These are phyloP conservation scores for Drosophila subobscura DNA, from an alignment of 1,140 invertebrate genomes.

Conservation along the genomic window DNA sequence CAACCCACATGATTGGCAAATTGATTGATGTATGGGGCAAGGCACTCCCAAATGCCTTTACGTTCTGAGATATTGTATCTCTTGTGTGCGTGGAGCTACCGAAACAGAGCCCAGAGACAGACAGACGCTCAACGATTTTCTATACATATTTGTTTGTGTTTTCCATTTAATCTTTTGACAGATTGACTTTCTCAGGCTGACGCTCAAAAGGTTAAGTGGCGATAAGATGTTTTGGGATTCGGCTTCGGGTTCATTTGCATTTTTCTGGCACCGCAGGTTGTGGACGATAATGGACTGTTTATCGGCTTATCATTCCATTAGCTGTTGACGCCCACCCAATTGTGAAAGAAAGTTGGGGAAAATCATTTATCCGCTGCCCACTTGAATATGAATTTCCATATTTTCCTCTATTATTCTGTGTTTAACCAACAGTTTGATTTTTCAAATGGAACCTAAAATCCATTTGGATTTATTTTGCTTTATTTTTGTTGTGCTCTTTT, in stretches of 20 bases:
- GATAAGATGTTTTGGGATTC: slow-evolving; percentile 30
- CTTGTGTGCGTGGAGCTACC: slow-evolving; percentile 43
- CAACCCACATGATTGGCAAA: slow-evolving; percentile 68
- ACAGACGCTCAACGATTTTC: slow-evolving; percentile 18
- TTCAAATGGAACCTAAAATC: slow-evolving; percentile 51
- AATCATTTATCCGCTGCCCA: slow-evolving; percentile 18
- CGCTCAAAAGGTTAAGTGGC: slow-evolving; percentile 38
- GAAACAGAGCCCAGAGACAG: slow-evolving; percentile 30
- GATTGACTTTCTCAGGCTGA: slow-evolving; percentile 39
- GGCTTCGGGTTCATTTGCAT: slow-evolving; percentile 49
- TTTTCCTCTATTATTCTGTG: slow-evolving; percentile 24
- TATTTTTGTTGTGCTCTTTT: slow-evolving; percentile 18
- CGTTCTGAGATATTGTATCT: slow-evolving; percentile 45
- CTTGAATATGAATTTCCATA: slow-evolving; percentile 47
- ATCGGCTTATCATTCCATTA: slow-evolving; percentile 51
- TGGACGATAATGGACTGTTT: slow-evolving; percentile 35
- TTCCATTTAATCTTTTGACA: slow-evolving; percentile 27
- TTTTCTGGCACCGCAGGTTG: slow-evolving; percentile 8
- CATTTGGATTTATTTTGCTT: slow-evolving; percentile 10
- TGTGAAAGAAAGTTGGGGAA: slow-evolving; percentile 24
- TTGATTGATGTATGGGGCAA: slow-evolving; percentile 73
- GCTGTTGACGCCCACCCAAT: slow-evolving; percentile 42
- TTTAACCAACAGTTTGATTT: slow-evolving; percentile 54
- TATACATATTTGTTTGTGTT: neutral
- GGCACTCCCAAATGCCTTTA: slow-evolving; percentile 64